phyloP scores from a whole-genome alignment of 1,140 invertebrate genomes.

The Magallana angulata region DNA sequence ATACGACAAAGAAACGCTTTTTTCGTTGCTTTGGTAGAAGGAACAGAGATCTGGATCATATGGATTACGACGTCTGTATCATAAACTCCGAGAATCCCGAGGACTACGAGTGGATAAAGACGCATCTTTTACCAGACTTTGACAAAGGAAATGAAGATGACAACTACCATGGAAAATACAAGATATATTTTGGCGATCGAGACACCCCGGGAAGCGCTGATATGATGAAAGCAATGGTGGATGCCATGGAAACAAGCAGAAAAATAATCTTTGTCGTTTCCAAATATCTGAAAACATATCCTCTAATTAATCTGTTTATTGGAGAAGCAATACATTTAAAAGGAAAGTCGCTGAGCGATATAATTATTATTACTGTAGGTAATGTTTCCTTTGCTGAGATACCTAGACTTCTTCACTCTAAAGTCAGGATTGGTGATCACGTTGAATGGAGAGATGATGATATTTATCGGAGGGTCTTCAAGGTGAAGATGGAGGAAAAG shows the following conservation, averaged over 20 bases:
- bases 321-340: not conserved
- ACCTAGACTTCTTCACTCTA: not conserved
- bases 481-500: not conserved
- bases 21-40: conserved; percentile 59
- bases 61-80: conserved; percentile 63
- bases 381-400: not conserved
- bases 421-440: not conserved
- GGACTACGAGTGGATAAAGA: conserved; percentile 61
- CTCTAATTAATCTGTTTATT: not conserved
- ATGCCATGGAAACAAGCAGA: not conserved
- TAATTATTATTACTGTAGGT: not conserved
- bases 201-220: not conserved
- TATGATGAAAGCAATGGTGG: not conserved
- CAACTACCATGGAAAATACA: not conserved
- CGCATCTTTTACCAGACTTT: conserved; percentile 59
- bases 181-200: not conserved
- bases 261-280: not conserved
- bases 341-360: not conserved
- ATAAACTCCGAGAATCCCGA: conserved; percentile 53
- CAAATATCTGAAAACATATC: not conserved
- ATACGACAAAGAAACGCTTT: conserved; percentile 35
- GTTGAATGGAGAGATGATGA: not conserved
- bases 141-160: conserved; percentile 55
- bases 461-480: not conserved
- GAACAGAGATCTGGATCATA: conserved; percentile 50